Evolutionary conservation across 2,888 invertebrate species (phyloP), one percentile per base, ranked within the genome.

Genomic region (Chrysolina americana): DNA sequence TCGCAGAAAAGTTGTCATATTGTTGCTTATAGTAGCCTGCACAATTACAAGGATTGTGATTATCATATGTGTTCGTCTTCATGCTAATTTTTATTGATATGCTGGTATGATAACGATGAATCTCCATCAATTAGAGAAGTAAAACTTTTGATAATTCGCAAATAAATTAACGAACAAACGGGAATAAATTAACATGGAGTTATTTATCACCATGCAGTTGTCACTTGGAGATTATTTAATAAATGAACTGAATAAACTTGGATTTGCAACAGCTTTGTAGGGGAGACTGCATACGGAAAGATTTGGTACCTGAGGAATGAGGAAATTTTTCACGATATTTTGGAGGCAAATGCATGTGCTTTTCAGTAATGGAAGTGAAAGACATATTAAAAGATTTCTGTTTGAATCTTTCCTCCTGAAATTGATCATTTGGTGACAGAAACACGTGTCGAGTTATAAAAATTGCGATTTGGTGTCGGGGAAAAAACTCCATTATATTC

Each of bases 1-100:
- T 71, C 59, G 62, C 65, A 71, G 71, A 64, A 69, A 71, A 41
- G 69, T 68, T 69, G 75, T 71, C 72, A 69, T 70, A 65, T 72
- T 72, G 71, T 71, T 74, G 66, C 50, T 65, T 65, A 62, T 64
- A 70, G 48, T 70, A 70, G 56, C 64, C 68, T 68, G 75, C 71
- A 63, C 73, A 65, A 73, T 70, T 23, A 65, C 65, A 4, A 65
- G 36, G 21, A 47, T n/a, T 21, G n/a, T 50, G 17, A 65, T 65
- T 44, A 65, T 65, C 48, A 50, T 47, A 50, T 47, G 23, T 65
- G 47, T 44, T 47, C 50, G 50, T 65, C 21, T 50, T 44, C 50
- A 65, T 47, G 65, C 47, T 21, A 65, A 65, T 65, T 48, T 65
- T 50, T 17, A 50, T 65, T 65, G 65, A 65, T 47, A 50, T 50